Evolutionary conservation across 2,888 invertebrate species (phyloP).

Genomic region (Parnassius smintheus): DNA sequence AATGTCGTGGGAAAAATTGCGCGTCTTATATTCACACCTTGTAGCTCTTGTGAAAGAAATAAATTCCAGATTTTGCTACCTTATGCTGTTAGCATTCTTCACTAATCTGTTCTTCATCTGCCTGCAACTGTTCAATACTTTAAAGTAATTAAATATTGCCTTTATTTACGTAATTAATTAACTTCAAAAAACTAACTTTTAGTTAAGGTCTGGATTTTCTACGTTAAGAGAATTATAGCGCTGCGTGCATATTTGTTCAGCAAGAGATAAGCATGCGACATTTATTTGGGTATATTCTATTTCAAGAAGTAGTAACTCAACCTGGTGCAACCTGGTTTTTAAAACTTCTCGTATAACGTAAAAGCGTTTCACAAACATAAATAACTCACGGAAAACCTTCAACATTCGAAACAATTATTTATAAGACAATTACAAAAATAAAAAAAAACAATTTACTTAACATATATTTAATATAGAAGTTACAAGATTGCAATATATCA

Average conservation of each 20-base stretch:
- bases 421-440: too few species aligned
- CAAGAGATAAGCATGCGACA: too few species aligned
- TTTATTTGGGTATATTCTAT: too few species aligned
- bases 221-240: too few species aligned
- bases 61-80: constrained; percentile 72
- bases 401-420: background rate
- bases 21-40: constrained; percentile 40
- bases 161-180: background rate
- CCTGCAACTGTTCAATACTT: constrained; percentile 83
- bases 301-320: too few species aligned
- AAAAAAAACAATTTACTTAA: too few species aligned
- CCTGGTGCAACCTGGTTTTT: background rate
- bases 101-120: constrained; percentile 87
- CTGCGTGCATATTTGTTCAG: too few species aligned
- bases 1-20: constrained; percentile 42
- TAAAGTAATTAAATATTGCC: constrained; percentile 72
- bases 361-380: background rate
- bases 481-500: too few species aligned
- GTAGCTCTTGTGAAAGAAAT: constrained; percentile 76
- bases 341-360: background rate
- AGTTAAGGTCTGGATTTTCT: too few species aligned
- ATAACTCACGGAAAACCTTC: background rate
- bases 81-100: constrained; percentile 46
- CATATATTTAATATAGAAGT: too few species aligned
- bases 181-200: background rate